Evolutionary conservation across 2,888 invertebrate species (phyloP).

Genomic region (Heliothis peltigera): DNA sequence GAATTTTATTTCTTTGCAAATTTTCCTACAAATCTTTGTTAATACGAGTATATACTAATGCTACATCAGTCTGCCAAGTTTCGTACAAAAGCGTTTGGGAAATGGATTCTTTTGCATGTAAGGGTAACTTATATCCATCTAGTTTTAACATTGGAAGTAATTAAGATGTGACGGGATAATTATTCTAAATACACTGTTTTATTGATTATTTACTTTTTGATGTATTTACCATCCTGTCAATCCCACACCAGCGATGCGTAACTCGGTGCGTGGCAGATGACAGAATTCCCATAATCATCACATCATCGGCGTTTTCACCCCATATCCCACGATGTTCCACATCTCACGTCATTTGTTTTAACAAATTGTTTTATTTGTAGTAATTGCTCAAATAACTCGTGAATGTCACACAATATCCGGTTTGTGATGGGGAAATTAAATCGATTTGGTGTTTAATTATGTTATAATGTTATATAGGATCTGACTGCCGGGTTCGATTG

Average conservation of each 20-base stretch:
- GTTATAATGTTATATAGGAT: too few relatives aligned
- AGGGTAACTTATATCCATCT: too few relatives aligned
- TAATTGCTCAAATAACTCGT: constrained; percentile 73
- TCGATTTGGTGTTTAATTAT: constrained; percentile 4
- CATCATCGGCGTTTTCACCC: constrained; percentile 61
- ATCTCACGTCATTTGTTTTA: constrained; percentile 77
- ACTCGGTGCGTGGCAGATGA: constrained; percentile 78
- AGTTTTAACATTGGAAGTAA: too few relatives aligned
- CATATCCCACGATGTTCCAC: constrained; percentile 76
- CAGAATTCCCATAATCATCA: constrained; percentile 83
- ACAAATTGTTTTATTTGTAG: constrained; percentile 82
- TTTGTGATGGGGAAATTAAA: constrained; percentile 12
- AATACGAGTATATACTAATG: too few relatives aligned
- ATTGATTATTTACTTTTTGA: constrained; percentile 28
- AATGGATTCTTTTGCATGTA: too few relatives aligned
- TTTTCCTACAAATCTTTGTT: background rate
- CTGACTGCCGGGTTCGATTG: too few relatives aligned
- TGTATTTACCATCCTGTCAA: constrained; percentile 22
- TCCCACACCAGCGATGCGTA: constrained; percentile 81
- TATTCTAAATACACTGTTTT: background rate
- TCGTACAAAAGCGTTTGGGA: too few relatives aligned
- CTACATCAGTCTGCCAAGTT: too few relatives aligned
- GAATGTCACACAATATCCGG: constrained; percentile 77
- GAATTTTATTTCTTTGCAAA: background rate
- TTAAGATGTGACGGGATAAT: too few relatives aligned